Evolutionary conservation across 2,888 invertebrate genomes (phyloP), one percentile per base, ranked within the genome.

Genomic region (Theodoxus fluviatilis): DNA sequence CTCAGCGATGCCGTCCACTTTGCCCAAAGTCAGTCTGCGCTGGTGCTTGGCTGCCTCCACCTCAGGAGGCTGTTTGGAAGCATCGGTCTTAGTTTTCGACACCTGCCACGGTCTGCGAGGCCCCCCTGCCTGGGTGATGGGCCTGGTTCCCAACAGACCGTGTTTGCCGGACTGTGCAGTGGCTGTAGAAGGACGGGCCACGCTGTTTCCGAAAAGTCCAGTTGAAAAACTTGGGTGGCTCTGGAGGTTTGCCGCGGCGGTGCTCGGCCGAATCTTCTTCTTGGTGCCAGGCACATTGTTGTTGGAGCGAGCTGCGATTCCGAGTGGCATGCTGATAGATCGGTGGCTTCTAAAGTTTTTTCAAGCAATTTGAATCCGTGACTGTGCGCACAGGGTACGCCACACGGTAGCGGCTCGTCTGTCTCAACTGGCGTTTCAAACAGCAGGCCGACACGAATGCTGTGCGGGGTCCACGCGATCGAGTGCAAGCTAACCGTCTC

Each of bases 201-300:
- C 76, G 75, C 79, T 80, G 75, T 79, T 80, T 65, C 83, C 83
- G 64, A 78, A 83, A 22, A 86, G 74, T 69, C 84, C 81, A 7
- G 83, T 81, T 4, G 78, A 77, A 72, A 74, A 86, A 49, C 79
- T 77, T 25, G 81, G 83, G 69, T 85, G 84, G 15, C 79, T 83
- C 72, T 86, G 86, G 35, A 86, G 69, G 73, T 84, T 84, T 1
- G 83, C 84, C 15, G 83, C 78, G 1, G 86, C 86, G 3, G 86
- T 84, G 67, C 82, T 84, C 4, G 85, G 85, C 61, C 86, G 77
- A 25, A 85, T 79, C 57, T 79, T 76, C 73, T 78, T 80, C 68
- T 71, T 72, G n/a, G n/a, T n/a, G n/a, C n/a, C n/a, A n/a, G n/a
- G n/a, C n/a, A n/a, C n/a, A n/a, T n/a, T n/a, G n/a, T n/a, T n/a